These are phyloP conservation scores for Tromatobia lineatoria DNA, from an alignment of 2,888 invertebrate species.

Conservation along the genomic window DNA sequence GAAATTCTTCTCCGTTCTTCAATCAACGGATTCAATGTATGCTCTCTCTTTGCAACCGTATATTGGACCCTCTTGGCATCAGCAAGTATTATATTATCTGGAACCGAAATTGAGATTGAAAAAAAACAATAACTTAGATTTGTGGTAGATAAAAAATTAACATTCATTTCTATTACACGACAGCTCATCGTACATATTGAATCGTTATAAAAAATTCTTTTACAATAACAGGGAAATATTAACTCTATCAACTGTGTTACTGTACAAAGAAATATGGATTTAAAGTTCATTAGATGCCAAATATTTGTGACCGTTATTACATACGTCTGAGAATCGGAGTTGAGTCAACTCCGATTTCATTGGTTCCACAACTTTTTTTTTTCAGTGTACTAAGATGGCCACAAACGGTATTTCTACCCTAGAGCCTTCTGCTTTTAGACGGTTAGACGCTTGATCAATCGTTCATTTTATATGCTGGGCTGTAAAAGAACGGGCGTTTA, in stretches of 20 bases:
- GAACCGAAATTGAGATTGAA: neutral
- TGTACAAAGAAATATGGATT: too few relatives aligned
- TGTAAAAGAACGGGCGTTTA: neutral
- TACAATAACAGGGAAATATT: too few relatives aligned
- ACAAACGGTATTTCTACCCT: too few relatives aligned
- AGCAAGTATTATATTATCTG: neutral
- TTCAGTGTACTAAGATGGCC: too few relatives aligned
- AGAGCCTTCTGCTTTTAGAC: neutral
- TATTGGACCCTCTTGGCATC: neutral
- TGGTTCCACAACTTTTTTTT: too few relatives aligned
- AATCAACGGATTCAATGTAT: constrained; percentile 16
- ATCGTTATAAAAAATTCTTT: too few relatives aligned
- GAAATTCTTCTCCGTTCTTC: constrained; percentile 10
- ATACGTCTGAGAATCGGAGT: too few relatives aligned
- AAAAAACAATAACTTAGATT: neutral
- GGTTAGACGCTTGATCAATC: constrained; percentile 19
- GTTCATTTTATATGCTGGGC: constrained; percentile 15
- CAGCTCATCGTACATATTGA: too few relatives aligned
- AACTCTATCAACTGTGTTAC: too few relatives aligned
- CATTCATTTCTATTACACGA: neutral
- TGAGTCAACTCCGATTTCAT: too few relatives aligned
- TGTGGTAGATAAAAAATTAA: neutral
- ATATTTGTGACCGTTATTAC: too few relatives aligned
- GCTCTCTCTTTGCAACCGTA: neutral
- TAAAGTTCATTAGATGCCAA: too few relatives aligned